Base-by-base conservation (phyloP, 2,888 invertebrate species). In the Apotomis betuletana region DNA sequence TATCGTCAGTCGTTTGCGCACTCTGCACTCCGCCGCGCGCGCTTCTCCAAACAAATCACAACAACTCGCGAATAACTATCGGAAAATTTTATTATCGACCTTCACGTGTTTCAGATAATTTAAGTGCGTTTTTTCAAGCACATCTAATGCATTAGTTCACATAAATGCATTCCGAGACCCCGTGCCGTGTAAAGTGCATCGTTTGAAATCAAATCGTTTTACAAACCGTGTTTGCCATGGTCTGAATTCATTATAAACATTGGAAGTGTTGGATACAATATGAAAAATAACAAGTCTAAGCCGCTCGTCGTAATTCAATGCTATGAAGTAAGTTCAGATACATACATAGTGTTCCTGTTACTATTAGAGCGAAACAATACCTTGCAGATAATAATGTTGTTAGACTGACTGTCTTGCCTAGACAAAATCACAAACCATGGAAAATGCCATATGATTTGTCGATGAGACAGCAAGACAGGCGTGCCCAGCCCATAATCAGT, bases 241-340 rank as follows among this genome's bases (percentile, higher is more conserved):
- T 72, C 57, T 67, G 61, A 67, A 38, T 62, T 54, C 12, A 27
- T 44, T n/a, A 13, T 38, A 64, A 58, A 64, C 51, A 52, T 70
- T 41, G 63, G 51, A 52, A 72, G 69, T 64, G 60, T 49, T 51
- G 46, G 27, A 51, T 68, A 38, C 61, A 67, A 44, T 10, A 92
- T 90, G 87, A 90, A 84, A 79, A 86, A 79, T 77, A 81, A 78
- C 74, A 89, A 87, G 82, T 85, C 87, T 13, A 94, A 94, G 82
- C 94, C 95, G 63, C 80, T 94, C 74, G 94, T 95, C 79, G 86
- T 94, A 70, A 92, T 95, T 78, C 95, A 94, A 84, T 94, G 94
- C 81, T 95, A 95, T 80, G 94, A 94, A 94, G 95, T 95, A 90
- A 94, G 94, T 94, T 79, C 51, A 59, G 71, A 49, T 55, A 49